Percentiles rank a stretch among this genome's conserved stretches.
phyloP scores from a whole-genome alignment of 2,888 invertebrate genomes.

The Aethes cnicana region DNA sequence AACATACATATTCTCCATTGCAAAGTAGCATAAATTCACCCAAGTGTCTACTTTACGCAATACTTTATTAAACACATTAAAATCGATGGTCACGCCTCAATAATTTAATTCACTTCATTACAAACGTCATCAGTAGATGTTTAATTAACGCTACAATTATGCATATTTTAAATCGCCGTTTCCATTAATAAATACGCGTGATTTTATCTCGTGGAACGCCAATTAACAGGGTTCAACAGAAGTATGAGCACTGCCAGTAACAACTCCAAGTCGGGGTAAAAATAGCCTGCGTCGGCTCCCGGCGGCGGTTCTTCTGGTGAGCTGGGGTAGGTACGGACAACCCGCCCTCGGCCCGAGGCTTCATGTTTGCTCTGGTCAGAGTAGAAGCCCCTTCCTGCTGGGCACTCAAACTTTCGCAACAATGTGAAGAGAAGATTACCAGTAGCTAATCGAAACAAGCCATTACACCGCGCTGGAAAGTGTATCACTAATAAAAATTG shows the following conservation, averaged over 20 bases:
- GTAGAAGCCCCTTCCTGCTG: too few relatives aligned
- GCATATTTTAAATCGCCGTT: slow-evolving; percentile 50
- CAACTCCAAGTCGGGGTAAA: slow-evolving; percentile 25
- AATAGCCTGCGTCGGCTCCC: slow-evolving; percentile 29
- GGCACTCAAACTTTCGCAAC: too few relatives aligned
- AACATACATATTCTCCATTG: too few relatives aligned
- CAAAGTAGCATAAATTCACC: too few relatives aligned
- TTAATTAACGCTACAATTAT: slow-evolving; percentile 53
- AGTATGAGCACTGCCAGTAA: slow-evolving; percentile 38
- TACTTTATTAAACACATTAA: slow-evolving; percentile 10
- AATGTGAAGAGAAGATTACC: background rate
- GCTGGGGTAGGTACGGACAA: too few relatives aligned
- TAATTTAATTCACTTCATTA: slow-evolving; percentile 44
- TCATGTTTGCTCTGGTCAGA: too few relatives aligned
- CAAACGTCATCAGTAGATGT: slow-evolving; percentile 40
- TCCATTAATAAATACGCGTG: slow-evolving; percentile 44
- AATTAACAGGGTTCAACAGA: slow-evolving; percentile 40
- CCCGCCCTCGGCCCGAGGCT: too few relatives aligned
- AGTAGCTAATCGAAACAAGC: slow-evolving; percentile 2
- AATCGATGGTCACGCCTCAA: slow-evolving; percentile 15
- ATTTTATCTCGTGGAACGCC: slow-evolving; percentile 37
- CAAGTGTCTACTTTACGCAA: too few relatives aligned
- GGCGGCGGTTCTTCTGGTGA: too few relatives aligned
- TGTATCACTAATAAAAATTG: slow-evolving; percentile 27
- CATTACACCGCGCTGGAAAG: slow-evolving; percentile 8